phyloP scores from a whole-genome alignment of 2,888 invertebrate species.

The Pollenia labialis region DNA sequence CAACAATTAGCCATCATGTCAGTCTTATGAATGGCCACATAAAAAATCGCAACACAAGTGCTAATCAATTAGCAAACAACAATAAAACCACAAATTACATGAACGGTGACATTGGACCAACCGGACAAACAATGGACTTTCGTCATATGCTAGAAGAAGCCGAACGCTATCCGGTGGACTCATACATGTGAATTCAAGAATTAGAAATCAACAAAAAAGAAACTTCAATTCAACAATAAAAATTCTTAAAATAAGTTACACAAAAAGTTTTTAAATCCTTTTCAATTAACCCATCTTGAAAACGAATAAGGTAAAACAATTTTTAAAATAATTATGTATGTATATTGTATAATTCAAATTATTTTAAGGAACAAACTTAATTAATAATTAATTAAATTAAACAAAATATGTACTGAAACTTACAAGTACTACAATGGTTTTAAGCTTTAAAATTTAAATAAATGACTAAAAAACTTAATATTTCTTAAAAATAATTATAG shows the following conservation, averaged over 20 bases:
- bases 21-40: conserved; percentile 84
- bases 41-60: conserved; percentile 78
- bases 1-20: conserved; percentile 84
- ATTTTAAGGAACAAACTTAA: not conserved
- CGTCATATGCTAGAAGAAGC: conserved; percentile 83
- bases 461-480: conserved; percentile 2
- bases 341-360: not conserved
- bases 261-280: no score
- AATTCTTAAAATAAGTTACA: not conserved
- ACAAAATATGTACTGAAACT: not conserved
- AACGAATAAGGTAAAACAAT: conserved; percentile 5
- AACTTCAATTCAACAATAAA: not conserved
- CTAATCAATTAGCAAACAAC: conserved; percentile 68
- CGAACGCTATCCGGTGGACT: conserved; percentile 83
- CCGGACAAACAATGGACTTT: conserved; percentile 81
- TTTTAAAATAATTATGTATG: not conserved
- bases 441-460: conserved; percentile 61
- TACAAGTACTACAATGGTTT: conserved; percentile 57
- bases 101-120: conserved; percentile 80
- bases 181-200: conserved; percentile 79
- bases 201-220: conserved; percentile 8
- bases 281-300: not conserved
- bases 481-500: not conserved
- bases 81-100: conserved; percentile 75
- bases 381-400: conserved; percentile 15